These are phyloP conservation scores for Sebastiscus tertius DNA, from an alignment of 2,797 vertebrate genomes.

Conservation along the genomic window DNA sequence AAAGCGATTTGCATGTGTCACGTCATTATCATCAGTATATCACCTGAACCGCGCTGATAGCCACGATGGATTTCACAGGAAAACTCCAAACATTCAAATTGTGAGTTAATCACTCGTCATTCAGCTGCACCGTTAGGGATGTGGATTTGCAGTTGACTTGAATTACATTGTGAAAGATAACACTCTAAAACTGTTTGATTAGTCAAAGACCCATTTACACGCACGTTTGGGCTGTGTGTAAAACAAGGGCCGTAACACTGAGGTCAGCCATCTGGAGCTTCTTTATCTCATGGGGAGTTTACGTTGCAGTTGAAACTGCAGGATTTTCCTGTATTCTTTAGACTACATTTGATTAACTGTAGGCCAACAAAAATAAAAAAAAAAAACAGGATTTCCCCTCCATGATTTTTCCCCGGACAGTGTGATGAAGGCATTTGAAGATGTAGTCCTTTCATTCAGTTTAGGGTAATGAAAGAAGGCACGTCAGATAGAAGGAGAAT, in stretches of 20 bases:
- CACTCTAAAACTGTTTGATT: conserved; percentile 13
- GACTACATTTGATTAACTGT: not conserved
- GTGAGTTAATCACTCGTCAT: conserved; percentile 60
- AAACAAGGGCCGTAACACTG: not conserved
- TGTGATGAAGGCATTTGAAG: not conserved
- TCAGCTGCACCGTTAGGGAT: not conserved
- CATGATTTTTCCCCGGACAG: not conserved
- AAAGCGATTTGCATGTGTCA: conserved; percentile 33
- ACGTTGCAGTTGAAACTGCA: not conserved
- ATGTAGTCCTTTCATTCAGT: not conserved
- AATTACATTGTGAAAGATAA: conserved; percentile 26
- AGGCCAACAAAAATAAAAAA: not conserved
- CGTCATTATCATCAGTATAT: not conserved
- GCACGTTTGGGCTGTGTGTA: not conserved
- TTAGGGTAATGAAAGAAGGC: not conserved
- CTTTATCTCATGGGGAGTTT: not conserved
- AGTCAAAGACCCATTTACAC: conserved; percentile 1
- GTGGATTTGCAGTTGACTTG: conserved; percentile 16
- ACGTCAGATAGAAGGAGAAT: not conserved
- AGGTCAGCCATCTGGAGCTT: not conserved
- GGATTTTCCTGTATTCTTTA: not conserved
- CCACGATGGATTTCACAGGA: conserved; percentile 20
- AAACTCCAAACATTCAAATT: conserved; percentile 51
- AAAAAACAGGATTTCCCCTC: too few species aligned
- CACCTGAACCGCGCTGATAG: not conserved